Conservation (phyloP, 2,797 vertebrate genomes). For the Artibeus lituratus region DNA sequence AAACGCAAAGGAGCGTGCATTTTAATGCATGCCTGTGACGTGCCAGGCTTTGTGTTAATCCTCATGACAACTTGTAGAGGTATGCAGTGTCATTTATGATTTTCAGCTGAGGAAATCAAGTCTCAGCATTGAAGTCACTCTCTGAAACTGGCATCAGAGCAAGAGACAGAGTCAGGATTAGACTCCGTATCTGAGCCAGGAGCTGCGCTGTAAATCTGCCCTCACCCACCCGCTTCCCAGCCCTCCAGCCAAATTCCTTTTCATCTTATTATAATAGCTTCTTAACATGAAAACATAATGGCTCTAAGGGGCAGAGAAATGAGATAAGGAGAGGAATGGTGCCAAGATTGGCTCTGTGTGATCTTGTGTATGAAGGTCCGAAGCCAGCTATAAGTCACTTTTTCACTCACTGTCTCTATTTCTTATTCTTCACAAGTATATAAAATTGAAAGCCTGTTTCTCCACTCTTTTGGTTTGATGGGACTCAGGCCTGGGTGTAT, state of each 20-base stretch:
- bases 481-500: neutral
- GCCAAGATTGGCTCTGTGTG: neutral
- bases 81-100: neutral
- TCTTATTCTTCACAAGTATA: neutral
- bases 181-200: neutral
- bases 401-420: neutral
- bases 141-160: neutral
- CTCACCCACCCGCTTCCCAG: rapidly evolving
- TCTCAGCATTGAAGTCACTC: neutral
- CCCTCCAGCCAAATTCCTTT: neutral
- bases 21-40: neutral
- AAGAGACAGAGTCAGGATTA: neutral
- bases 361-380: neutral
- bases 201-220: neutral
- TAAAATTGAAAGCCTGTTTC: neutral
- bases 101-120: neutral
- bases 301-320: neutral
- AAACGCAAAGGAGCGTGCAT: neutral
- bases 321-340: neutral
- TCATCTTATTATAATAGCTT: neutral
- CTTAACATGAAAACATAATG: neutral
- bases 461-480: neutral
- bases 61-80: neutral
- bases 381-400: neutral
- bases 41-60: neutral